Evolutionary conservation across 1,140 invertebrate species (phyloP).

Genomic region (Pentalonia nigronervosa): DNA sequence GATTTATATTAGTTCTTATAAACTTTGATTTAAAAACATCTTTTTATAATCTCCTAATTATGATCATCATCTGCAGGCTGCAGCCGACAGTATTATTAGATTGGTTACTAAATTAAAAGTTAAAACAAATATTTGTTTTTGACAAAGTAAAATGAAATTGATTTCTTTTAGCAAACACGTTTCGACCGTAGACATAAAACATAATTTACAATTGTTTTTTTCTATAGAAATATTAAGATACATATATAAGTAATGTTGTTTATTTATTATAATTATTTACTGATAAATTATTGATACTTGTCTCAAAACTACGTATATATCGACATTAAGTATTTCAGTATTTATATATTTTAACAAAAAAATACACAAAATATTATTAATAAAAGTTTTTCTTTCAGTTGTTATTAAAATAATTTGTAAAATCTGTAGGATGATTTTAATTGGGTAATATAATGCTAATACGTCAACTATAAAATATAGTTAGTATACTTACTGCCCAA

Average conservation of each 20-base stretch:
- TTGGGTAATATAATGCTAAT: neutral
- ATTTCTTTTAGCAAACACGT: neutral
- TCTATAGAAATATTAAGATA: neutral
- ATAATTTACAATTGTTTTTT: neutral
- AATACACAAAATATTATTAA: neutral
- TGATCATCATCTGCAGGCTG: neutral
- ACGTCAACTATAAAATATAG: neutral
- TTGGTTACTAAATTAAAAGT: conserved; percentile 8
- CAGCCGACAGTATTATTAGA: neutral
- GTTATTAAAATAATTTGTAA: neutral
- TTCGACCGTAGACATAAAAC: neutral
- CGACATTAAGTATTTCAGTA: neutral
- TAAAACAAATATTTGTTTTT: neutral
- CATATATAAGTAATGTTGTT: neutral
- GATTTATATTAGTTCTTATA: too few relatives aligned
- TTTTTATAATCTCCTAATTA: neutral
- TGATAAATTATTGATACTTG: neutral
- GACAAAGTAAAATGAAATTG: neutral
- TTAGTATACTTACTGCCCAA: neutral
- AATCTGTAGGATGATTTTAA: neutral
- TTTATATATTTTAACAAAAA: neutral
- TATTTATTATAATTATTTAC: neutral
- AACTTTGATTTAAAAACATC: too few relatives aligned
- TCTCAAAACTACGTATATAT: neutral
- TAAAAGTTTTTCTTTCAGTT: neutral